phyloP scores from a whole-genome alignment of 2,888 invertebrate genomes.

The Axea sp. region DNA sequence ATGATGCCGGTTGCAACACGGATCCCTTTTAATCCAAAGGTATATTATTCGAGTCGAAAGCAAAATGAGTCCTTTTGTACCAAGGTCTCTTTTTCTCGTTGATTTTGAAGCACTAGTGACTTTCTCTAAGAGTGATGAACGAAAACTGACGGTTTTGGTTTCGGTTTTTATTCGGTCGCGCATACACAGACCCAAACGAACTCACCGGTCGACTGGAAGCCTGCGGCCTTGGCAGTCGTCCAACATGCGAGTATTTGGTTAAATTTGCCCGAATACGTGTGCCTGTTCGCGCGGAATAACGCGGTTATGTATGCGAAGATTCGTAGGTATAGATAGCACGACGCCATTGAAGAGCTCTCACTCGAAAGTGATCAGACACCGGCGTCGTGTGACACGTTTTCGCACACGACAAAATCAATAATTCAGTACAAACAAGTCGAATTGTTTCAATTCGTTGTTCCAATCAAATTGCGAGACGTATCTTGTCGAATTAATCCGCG shows the following conservation, averaged over 20 bases:
- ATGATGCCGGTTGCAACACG: background rate
- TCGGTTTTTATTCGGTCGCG: slow-evolving; percentile 4
- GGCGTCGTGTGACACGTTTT: slow-evolving; percentile 23
- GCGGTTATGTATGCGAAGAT: slow-evolving; percentile 37
- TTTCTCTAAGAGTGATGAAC: slow-evolving; percentile 9
- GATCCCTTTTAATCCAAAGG: no score
- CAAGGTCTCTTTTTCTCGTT: background rate
- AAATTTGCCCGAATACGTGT: slow-evolving; percentile 42
- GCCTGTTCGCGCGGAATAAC: slow-evolving; percentile 37
- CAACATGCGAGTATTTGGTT: slow-evolving; percentile 43
- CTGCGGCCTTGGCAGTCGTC: slow-evolving; percentile 26
- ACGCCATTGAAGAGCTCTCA: slow-evolving; percentile 26
- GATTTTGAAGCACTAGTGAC: no score
- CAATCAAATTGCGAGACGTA: slow-evolving; percentile 2
- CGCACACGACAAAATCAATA: slow-evolving; percentile 19
- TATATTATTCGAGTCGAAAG: no score
- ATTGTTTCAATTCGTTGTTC: slow-evolving; percentile 16
- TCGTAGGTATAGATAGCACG: slow-evolving; percentile 17
- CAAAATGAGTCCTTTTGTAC: no score
- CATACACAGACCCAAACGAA: background rate
- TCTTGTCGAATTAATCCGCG: slow-evolving; percentile 16
- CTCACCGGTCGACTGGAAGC: background rate
- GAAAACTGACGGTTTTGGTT: background rate
- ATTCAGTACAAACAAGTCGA: slow-evolving; percentile 17
- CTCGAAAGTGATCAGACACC: slow-evolving; percentile 29